phyloP scores from a whole-genome alignment of 2,797 vertebrate genomes.

The Ctenosaura bakeri region DNA sequence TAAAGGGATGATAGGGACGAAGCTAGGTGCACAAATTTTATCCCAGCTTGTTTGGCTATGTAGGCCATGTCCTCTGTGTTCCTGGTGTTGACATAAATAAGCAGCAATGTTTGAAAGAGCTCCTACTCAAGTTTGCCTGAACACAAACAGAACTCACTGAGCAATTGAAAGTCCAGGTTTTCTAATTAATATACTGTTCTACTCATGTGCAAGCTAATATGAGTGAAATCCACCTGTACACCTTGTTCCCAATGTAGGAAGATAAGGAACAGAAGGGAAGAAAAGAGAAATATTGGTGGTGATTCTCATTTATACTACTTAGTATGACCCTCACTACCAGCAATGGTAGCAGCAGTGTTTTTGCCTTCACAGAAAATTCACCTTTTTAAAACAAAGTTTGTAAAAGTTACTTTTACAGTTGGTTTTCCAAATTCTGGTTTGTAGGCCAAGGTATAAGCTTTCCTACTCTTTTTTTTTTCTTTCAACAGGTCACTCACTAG shows the following conservation, averaged over 20 bases:
- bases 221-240: background rate
- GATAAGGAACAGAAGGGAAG: background rate
- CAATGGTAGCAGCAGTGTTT: too few relatives aligned
- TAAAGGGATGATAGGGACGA: background rate
- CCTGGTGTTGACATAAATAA: background rate
- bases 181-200: background rate
- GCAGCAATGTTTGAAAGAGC: background rate
- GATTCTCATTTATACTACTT: too few relatives aligned
- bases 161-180: background rate
- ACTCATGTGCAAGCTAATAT: background rate
- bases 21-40: background rate
- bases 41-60: background rate
- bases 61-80: background rate
- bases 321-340: too few relatives aligned
- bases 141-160: background rate
- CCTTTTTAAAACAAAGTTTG: too few relatives aligned
- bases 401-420: too few relatives aligned
- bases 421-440: background rate
- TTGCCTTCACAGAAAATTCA: too few relatives aligned
- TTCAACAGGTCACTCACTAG: constrained; percentile 38
- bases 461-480: background rate
- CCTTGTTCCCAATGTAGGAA: background rate
- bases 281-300: too few relatives aligned
- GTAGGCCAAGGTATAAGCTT: constrained; percentile 28
- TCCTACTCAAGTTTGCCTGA: background rate